Base-by-base conservation (phyloP, 2,113 vertebrate genomes). In the Rhinoderma darwinii region DNA sequence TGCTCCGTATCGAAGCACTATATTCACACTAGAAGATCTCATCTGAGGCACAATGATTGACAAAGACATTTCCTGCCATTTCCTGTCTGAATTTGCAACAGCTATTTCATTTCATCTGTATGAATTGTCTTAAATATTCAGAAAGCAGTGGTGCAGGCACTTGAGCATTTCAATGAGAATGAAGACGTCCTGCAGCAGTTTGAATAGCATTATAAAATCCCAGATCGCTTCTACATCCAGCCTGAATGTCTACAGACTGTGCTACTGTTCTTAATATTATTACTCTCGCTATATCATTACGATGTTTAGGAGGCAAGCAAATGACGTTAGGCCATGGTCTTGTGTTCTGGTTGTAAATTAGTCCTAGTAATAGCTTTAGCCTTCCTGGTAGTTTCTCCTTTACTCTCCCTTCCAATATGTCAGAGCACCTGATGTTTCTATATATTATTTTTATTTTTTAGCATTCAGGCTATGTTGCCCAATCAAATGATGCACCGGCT, bases 51-150 rank as follows among this genome's bases (percentile, higher is more conserved):
- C 70, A 59, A 61, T 76, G 70, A 84, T 84, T 84, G 83, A 84
- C 83, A 84, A 84, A 84, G 83, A 84, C 83, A 84, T 84, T 76
- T 84, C 9, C 50, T 84, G 83, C 54, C 72, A 61, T 84, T 84
- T 76, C 50, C 70, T 76, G 37, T 76, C 72, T 59, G 51, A 59
- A 76, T 84, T 75, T 76, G 83, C 70, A 59, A 44, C 22, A 59
- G 47, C 70, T 41, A 75, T 84, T 84, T 61, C 25, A 84, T 75
- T 84, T 44, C 72, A 76, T 61, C 72, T 75, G 35, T 84, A 76
- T 61, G 66, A 84, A 76, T 75, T 61, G 72, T 84, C 83, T 76
- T 44, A 44, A 76, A 76, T 84, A 84, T 84, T 72, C 72, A 84
- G 72, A 84, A 84, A 43, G 51, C 51, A 61, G 43, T 63, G 37